Evolutionary conservation across 2,797 vertebrate species (phyloP).

Genomic region (Adrianichthys oophorus): DNA sequence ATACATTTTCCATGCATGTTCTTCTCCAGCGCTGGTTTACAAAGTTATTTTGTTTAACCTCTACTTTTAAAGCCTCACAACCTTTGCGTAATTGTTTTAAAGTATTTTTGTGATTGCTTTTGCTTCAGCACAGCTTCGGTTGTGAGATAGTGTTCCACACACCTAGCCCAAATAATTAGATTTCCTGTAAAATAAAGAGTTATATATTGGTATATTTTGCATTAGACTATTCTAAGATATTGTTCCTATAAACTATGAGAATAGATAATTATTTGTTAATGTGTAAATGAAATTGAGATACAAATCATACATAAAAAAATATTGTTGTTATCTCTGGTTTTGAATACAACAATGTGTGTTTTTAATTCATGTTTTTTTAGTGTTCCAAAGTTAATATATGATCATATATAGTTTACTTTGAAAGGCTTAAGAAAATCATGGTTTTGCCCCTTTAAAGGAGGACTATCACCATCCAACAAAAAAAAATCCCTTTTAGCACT

Average conservation of each 20-base stretch:
- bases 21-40: slow-evolving; percentile 18
- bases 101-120: background rate
- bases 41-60: background rate
- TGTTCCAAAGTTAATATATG: too few relatives aligned
- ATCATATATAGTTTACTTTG: too few relatives aligned
- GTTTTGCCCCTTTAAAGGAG: too few relatives aligned
- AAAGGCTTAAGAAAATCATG: too few relatives aligned
- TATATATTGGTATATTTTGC: background rate
- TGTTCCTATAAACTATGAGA: too few relatives aligned
- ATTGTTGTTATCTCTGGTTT: background rate
- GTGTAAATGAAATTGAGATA: background rate
- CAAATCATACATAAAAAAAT: background rate
- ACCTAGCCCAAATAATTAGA: background rate
- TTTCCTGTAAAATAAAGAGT: background rate
- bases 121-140: background rate
- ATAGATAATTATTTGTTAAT: background rate
- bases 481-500: background rate
- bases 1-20: slow-evolving; percentile 9
- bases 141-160: background rate
- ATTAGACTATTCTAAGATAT: background rate
- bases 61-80: background rate
- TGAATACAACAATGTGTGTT: slow-evolving; percentile 6
- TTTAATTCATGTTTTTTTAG: slow-evolving; percentile 7
- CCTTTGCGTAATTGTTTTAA: background rate
- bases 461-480: too few relatives aligned